Percentiles rank a stretch among this genome's conserved stretches.
Conservation (phyloP, 1,140 invertebrate genomes). For the Phenacoccus solenopsis region DNA sequence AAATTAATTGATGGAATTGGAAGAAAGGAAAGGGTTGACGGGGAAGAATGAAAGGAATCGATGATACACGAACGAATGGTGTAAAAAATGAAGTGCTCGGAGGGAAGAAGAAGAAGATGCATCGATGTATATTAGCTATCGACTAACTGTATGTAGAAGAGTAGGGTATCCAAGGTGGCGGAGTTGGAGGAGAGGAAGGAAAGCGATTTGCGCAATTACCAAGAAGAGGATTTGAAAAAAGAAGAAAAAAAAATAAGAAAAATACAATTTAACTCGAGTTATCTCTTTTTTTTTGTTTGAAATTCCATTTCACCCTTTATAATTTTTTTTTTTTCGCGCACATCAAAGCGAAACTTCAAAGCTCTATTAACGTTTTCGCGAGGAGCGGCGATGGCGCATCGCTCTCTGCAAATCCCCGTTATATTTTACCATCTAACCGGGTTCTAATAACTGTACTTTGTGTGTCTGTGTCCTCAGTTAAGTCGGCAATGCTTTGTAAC, state of each 20-base stretch:
- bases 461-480: conserved; percentile 8
- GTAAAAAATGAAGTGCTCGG: not conserved
- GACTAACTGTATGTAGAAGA: too few species aligned
- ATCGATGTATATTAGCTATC: too few species aligned
- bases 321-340: not conserved
- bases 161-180: too few species aligned
- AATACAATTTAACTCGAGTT: conserved; percentile 7
- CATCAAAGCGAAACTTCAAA: conserved; percentile 15
- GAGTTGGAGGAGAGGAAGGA: not conserved
- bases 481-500: conserved; percentile 14
- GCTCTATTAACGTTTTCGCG: conserved; percentile 7
- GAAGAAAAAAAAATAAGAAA: conserved; percentile 5
- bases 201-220: conserved; percentile 3
- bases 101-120: not conserved
- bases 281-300: not conserved
- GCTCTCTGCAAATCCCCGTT: not conserved
- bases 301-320: conserved; percentile 6
- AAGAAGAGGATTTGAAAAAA: not conserved
- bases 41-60: not conserved
- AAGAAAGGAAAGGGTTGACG: too few species aligned
- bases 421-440: conserved; percentile 9
- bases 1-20: too few species aligned
- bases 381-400: too few species aligned
- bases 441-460: conserved; percentile 10
- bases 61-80: not conserved